Base-by-base conservation (phyloP, 2,797 vertebrate genomes). In the Corythornis leucogaster region DNA sequence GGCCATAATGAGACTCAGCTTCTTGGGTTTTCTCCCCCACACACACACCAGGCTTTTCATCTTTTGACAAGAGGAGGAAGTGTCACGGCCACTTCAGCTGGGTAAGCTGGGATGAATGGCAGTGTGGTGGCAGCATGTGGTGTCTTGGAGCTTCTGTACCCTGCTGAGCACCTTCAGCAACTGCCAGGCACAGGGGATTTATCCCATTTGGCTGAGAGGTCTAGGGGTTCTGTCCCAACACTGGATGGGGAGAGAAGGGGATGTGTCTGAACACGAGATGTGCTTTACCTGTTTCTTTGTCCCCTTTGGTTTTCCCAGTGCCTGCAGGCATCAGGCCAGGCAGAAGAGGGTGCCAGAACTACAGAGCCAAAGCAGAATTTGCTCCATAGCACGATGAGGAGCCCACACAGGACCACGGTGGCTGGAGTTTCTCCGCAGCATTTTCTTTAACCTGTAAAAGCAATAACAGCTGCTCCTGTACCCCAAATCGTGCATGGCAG, bases 341-440 rank as follows among this genome's bases (percentile, higher is more conserved):
- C 94, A 79, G 86, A 76, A 84, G 86, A 86, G 70, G 78, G 51
- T 92, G 92, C 86, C 94, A 79, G 4, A 58, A 86, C 46, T n/a
- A 42, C 83, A 58, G 66, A 55, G 26, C 64, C 16, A 0, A 17
- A 35, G 64, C 50, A n/a, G n/a, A 51, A 35, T 42, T 77, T 21
- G 33, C 50, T 73, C 24, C 1, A 1, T 14, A 30, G 57, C 2
- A 1, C 0, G 0, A 3, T 6, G 28, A 75, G 57, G 66, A 69
- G 33, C 57, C 11, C 1, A 24, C 43, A 15, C 24, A 2, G 38
- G 38, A 21, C 31, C 19, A 7, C 2, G 0, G 1, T 4, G 11
- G 19, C 62, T 53, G 48, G 33, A n/a, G 30, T 24, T 62, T 51
- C 62, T 71, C 33, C n/a, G 26, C 25, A 3, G 19, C 31, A 1